Conservation (phyloP, 2,797 vertebrate species). For the Sebastes cheni region DNA sequence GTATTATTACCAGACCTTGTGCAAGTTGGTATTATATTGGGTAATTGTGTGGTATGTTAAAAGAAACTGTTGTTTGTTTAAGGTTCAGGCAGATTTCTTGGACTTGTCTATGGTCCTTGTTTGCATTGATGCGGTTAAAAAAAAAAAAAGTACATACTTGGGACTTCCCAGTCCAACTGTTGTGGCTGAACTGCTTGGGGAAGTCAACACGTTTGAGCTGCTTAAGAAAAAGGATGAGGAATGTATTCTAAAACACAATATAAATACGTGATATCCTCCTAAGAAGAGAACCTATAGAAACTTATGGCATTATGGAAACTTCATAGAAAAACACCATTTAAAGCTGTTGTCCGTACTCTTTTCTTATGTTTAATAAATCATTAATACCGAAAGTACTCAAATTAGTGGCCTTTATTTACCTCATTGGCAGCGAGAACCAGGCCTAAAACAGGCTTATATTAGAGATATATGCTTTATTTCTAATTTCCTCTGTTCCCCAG, state of each 20-base stretch:
- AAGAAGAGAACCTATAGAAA: not conserved
- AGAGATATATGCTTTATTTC: not conserved
- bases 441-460: not conserved
- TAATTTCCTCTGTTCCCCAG: not conserved
- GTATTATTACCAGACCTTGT: constrained; percentile 15
- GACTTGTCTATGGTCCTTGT: not conserved
- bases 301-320: not conserved
- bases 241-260: not conserved
- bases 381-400: not conserved
- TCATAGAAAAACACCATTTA: not conserved
- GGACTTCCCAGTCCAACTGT: not conserved
- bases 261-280: not conserved
- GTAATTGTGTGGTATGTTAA: constrained; percentile 9
- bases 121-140: not conserved
- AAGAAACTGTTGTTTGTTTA: constrained; percentile 11
- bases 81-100: not conserved
- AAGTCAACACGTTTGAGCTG: not conserved
- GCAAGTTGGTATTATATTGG: constrained; percentile 11
- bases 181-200: not conserved
- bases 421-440: not conserved
- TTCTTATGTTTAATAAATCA: constrained; percentile 8
- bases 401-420: not conserved
- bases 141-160: not conserved
- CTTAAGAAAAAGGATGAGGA: not conserved
- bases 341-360: not conserved